phyloP scores from a whole-genome alignment of 1,140 invertebrate species.

The Aethina tumida region DNA sequence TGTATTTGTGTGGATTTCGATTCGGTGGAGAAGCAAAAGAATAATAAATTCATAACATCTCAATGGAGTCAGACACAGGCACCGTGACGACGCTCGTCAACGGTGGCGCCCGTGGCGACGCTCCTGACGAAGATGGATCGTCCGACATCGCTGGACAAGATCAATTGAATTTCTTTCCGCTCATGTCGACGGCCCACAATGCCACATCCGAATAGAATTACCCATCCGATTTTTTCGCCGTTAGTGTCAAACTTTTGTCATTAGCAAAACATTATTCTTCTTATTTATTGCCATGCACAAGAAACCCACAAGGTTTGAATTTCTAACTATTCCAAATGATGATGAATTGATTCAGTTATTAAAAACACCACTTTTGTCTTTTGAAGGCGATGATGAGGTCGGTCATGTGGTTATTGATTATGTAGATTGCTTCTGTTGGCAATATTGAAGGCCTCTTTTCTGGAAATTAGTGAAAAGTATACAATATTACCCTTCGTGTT shows the following conservation, averaged over 20 bases:
- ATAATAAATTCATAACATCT: conserved; percentile 28
- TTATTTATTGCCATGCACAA: too few relatives aligned
- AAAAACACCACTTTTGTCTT: too few relatives aligned
- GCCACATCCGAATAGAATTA: conserved; percentile 21
- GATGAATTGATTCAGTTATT: conserved; percentile 7
- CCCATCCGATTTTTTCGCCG: conserved; percentile 9
- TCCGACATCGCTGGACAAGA: conserved; percentile 40
- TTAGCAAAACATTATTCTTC: too few relatives aligned
- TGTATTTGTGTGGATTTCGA: too few relatives aligned
- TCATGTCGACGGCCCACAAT: conserved; percentile 22
- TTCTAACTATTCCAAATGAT: neutral
- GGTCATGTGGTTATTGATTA: neutral
- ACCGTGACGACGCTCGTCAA: conserved; percentile 24
- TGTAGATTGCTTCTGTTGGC: neutral
- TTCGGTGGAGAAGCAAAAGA: too few relatives aligned
- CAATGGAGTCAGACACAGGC: conserved; percentile 27
- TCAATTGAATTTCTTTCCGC: conserved; percentile 44
- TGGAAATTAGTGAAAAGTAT: neutral
- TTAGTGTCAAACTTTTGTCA: conserved; percentile 14
- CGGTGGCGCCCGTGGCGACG: conserved; percentile 31
- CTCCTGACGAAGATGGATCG: conserved; percentile 43
- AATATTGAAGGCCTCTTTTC: too few relatives aligned
- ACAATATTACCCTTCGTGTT: too few relatives aligned
- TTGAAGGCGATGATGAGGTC: neutral
- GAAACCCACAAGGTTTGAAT: too few relatives aligned